These are phyloP conservation scores for Odontophorus gujanensis DNA, from an alignment of 2,113 vertebrate genomes.

Conservation along the genomic window DNA sequence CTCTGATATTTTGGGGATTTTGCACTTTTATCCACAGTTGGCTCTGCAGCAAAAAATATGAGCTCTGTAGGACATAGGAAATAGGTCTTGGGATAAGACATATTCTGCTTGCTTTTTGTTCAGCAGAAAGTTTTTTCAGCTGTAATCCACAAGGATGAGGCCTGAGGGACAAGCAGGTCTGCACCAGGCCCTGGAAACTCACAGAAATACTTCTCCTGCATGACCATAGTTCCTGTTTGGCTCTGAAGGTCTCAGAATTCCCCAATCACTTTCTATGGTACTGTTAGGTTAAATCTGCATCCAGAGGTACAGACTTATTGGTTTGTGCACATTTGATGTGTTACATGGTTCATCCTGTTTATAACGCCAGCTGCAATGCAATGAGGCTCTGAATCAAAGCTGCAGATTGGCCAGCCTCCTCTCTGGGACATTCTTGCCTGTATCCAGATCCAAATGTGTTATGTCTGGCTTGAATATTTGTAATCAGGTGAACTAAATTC, in stretches of 20 bases:
- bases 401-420: background rate
- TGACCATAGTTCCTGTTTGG: background rate
- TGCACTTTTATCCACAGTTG: background rate
- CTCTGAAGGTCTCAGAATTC: background rate
- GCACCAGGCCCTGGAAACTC: background rate
- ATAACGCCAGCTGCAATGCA: background rate
- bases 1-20: background rate
- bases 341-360: background rate
- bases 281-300: background rate
- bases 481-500: background rate
- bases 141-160: background rate
- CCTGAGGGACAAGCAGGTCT: background rate
- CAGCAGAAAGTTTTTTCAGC: background rate
- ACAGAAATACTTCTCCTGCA: accelerated
- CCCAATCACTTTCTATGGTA: background rate
- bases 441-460: background rate
- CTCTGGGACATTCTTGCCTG: background rate
- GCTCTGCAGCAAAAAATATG: accelerated
- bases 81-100: background rate
- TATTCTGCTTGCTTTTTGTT: background rate
- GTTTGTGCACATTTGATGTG: background rate
- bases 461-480: background rate
- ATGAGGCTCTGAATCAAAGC: background rate
- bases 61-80: background rate
- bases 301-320: background rate